These are phyloP conservation scores for Petrolisthes cinctipes DNA, from an alignment of 2,888 invertebrate genomes.

Conservation along the genomic window DNA sequence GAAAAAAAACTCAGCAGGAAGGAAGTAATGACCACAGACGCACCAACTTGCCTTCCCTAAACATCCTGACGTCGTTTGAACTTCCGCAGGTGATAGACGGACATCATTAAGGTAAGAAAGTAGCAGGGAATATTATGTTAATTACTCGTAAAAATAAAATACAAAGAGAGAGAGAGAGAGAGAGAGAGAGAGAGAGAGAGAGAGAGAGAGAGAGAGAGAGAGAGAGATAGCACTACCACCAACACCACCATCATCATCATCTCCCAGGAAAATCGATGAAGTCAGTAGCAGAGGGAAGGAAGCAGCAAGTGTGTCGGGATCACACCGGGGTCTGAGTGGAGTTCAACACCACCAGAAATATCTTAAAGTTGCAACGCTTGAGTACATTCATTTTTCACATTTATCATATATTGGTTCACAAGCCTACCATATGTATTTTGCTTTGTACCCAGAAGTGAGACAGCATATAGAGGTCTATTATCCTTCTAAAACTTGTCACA, in stretches of 20 bases:
- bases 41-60: too few species aligned
- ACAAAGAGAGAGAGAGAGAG: slow-evolving; percentile 15
- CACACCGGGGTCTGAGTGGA: background rate
- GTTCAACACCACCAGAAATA: background rate
- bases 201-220: slow-evolving; percentile 21
- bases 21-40: background rate
- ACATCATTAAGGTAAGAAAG: too few species aligned
- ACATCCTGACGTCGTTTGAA: too few species aligned
- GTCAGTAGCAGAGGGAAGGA: slow-evolving; percentile 4
- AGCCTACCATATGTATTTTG: too few species aligned
- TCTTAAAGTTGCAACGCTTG: too few species aligned
- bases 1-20: too few species aligned
- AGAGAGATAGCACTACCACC: background rate
- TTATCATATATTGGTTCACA: too few species aligned
- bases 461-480: too few species aligned
- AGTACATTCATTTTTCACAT: too few species aligned
- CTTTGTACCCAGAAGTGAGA: too few species aligned
- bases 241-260: slow-evolving; percentile 5
- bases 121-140: background rate
- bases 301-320: slow-evolving; percentile 13
- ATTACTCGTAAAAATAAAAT: slow-evolving; percentile 1
- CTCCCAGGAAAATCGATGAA: slow-evolving; percentile 3
- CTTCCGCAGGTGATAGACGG: too few species aligned
- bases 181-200: slow-evolving; percentile 13
- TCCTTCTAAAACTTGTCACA: too few species aligned